Base-by-base conservation (phyloP, 1,140 invertebrate species). In the Harpegnathos saltator region DNA sequence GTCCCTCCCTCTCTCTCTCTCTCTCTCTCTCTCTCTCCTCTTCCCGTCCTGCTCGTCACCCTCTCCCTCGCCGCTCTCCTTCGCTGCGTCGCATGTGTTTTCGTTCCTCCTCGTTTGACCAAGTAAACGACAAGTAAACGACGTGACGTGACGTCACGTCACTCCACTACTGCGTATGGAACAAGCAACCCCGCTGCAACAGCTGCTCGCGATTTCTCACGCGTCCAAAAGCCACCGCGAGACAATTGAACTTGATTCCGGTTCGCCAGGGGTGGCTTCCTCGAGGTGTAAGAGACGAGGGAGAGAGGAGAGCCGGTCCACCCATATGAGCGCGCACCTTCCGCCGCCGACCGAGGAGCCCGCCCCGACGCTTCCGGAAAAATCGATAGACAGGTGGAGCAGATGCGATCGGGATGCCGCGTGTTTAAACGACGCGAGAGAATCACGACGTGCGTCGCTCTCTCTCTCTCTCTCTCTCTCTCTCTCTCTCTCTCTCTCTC, bases 181-280 rank as follows among this genome's bases (percentile, higher is more conserved):
- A 54, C 71, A 48, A 75, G 75, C 66, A 69, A 81, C 71, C 54
- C 81, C 83, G 62, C n/a, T n/a, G 12, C 59, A 91, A 91, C 92
- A 92, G 91, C 91, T 92, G 90, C 90, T 89, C 82, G 89, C 84
- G 88, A 90, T 92, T 93, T 93, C 92, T 93, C 92, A 93, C 92
- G 92, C 90, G 92, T 89, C 89, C 91, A 86, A 92, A 93, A 93
- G 90, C 91, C 89, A 91, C 87, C 85, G 86, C 85, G 88, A 92
- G 91, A 93, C 92, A 92, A 92, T 93, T 88, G 90, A 91, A 90
- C 90, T 91, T 92, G 91, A 92, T 93, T 92, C 88, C 87, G 87
- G 86, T 91, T 83, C 82, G 75, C 48, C 65, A 59, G 52, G 88
- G 88, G 84, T 86, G 84, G 74, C 71, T 86, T 72, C 62, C 78